Conservation (phyloP, 2,888 invertebrate species). For the Sesia bembeciformis region DNA sequence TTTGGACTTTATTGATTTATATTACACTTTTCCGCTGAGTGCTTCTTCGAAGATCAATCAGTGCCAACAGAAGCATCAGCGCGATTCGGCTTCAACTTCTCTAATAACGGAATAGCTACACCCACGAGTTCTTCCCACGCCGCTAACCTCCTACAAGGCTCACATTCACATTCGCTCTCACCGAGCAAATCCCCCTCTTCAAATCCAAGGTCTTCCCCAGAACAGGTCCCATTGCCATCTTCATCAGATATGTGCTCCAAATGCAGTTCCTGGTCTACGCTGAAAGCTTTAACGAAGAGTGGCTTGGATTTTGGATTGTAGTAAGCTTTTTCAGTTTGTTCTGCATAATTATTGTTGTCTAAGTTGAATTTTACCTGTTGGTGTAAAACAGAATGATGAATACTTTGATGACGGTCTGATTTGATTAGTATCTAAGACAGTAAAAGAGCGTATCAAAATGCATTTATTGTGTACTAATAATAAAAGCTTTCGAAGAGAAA, state of each 20-base stretch:
- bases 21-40: too few relatives aligned
- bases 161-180: constrained; percentile 49
- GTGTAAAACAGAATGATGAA: too few relatives aligned
- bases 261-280: constrained; percentile 34
- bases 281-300: constrained; percentile 23
- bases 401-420: too few relatives aligned
- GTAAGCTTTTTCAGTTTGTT: constrained; percentile 10
- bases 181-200: constrained; percentile 45
- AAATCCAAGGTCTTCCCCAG: constrained; percentile 56
- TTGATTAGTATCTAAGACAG: too few relatives aligned
- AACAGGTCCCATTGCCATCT: constrained; percentile 23
- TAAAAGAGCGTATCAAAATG: too few relatives aligned
- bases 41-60: constrained; percentile 16
- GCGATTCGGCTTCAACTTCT: constrained; percentile 69
- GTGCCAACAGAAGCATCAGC: constrained; percentile 59
- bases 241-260: constrained; percentile 20
- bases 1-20: not conserved
- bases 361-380: constrained; percentile 44
- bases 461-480: too few relatives aligned
- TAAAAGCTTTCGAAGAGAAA: too few relatives aligned
- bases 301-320: constrained; percentile 6
- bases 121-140: constrained; percentile 85
- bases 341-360: constrained; percentile 34
- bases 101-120: constrained; percentile 82
- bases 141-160: constrained; percentile 45